phyloP scores from a whole-genome alignment of 2,797 vertebrate genomes.

The Distichodus sexfasciatus region DNA sequence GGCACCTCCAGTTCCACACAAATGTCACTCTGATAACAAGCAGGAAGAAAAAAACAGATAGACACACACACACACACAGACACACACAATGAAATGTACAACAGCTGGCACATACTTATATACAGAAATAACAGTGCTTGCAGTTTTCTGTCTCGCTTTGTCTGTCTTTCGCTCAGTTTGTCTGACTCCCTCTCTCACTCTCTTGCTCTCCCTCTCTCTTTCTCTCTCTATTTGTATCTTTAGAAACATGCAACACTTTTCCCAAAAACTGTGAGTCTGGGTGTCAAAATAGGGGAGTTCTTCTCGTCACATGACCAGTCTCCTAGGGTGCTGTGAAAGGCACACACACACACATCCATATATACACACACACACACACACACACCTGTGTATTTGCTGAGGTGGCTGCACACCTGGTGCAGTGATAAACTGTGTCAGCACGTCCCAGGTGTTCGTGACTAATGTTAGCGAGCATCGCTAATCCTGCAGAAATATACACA shows the following conservation, averaged over 20 bases:
- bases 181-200: neutral
- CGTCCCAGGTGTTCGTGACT: neutral
- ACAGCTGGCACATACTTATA: neutral
- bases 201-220: neutral
- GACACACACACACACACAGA: slow-evolving; percentile 29
- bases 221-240: neutral
- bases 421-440: slow-evolving; percentile 4
- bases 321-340: no score
- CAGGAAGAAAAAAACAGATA: slow-evolving; percentile 70
- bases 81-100: neutral
- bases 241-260: no score
- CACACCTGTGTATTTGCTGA: slow-evolving; percentile 18
- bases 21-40: slow-evolving; percentile 81
- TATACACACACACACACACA: no score
- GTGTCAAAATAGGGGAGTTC: no score
- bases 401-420: slow-evolving; percentile 29
- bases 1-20: slow-evolving; percentile 74
- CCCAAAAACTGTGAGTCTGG: no score
- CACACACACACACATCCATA: no score
- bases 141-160: neutral
- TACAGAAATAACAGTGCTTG: no score
- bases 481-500: no score
- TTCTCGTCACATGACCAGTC: no score
- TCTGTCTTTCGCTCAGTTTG: neutral
- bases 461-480: no score